phyloP scores from a whole-genome alignment of 2,113 vertebrate genomes.

The Spermophilus dauricus region DNA sequence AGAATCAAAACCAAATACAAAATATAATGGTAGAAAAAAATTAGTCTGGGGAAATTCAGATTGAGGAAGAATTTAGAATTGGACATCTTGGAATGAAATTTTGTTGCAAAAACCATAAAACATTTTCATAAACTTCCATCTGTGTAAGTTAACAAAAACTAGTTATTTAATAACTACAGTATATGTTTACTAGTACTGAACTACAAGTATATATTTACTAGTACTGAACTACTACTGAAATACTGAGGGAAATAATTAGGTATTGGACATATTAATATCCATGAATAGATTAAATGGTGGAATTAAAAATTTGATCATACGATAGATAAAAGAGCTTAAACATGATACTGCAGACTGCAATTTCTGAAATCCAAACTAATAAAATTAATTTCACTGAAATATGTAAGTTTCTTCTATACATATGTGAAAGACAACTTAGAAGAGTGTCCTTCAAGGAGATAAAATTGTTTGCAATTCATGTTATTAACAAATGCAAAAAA shows the following conservation, averaged over 20 bases:
- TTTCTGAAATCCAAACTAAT: neutral
- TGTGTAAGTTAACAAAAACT: neutral
- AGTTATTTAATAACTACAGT: neutral
- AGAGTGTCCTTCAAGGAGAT: neutral
- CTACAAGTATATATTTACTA: neutral
- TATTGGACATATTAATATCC: neutral
- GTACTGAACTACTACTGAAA: no score
- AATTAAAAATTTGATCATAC: neutral
- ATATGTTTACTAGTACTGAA: neutral
- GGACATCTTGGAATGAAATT: neutral
- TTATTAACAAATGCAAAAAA: neutral
- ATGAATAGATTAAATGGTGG: neutral
- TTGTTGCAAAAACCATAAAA: neutral
- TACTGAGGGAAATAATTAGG: neutral
- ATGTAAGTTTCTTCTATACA: neutral
- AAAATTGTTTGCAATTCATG: neutral
- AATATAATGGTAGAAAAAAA: neutral
- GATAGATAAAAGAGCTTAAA: neutral
- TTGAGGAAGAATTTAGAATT: neutral
- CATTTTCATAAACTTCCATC: neutral
- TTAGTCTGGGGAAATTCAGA: neutral
- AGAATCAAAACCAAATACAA: neutral
- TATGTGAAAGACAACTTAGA: neutral
- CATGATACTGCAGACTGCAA: neutral
- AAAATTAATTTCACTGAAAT: neutral